A percentile compares a stretch with the other conserved stretches of the same genome.
Evolutionary conservation across 2,797 vertebrate genomes (phyloP).

Genomic region (Acanthopagrus latus): DNA sequence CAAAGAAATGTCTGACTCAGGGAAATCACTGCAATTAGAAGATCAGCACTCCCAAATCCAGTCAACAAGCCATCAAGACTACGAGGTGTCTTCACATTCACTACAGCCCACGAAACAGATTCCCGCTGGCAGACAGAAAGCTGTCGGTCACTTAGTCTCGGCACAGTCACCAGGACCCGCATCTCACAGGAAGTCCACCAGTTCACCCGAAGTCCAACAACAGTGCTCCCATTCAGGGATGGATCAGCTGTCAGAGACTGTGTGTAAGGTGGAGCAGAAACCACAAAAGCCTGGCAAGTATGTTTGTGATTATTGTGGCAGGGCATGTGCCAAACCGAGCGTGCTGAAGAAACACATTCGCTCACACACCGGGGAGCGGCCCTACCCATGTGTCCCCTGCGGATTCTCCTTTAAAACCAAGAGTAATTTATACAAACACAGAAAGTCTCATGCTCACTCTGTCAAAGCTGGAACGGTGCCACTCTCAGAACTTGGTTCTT

Average conservation of each 20-base stretch:
- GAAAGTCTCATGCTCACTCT: conserved; percentile 98
- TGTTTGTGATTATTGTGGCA: conserved; percentile 97
- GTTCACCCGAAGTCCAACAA: conserved; percentile 88
- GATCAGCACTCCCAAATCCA: conserved; percentile 87
- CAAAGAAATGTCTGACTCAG: conserved; percentile 88
- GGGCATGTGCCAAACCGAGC: conserved; percentile 99
- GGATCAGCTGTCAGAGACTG: conserved; percentile 88
- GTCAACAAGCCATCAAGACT: conserved; percentile 72
- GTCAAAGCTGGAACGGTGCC: conserved; percentile 96
- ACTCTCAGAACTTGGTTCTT: conserved; percentile 92
- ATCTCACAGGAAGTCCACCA: conserved; percentile 89
- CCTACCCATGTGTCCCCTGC: conserved; percentile 97
- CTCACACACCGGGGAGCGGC: conserved; percentile 97
- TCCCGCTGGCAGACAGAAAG: conserved; percentile 65
- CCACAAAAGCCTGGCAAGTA: conserved; percentile 97
- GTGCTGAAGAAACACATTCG: conserved; percentile 99
- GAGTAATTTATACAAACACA: conserved; percentile 99
- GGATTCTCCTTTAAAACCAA: conserved; percentile 99
- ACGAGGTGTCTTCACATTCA: conserved; percentile 83
- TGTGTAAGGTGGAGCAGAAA: conserved; percentile 94
- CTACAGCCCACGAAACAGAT: conserved; percentile 76
- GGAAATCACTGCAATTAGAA: conserved; percentile 87
- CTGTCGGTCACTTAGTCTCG: conserved; percentile 42
- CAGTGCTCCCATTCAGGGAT: conserved; percentile 91
- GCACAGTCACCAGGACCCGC: conserved; percentile 84